Evolutionary conservation across 2,888 invertebrate species (phyloP).

Genomic region (Mystacides longicornis): DNA sequence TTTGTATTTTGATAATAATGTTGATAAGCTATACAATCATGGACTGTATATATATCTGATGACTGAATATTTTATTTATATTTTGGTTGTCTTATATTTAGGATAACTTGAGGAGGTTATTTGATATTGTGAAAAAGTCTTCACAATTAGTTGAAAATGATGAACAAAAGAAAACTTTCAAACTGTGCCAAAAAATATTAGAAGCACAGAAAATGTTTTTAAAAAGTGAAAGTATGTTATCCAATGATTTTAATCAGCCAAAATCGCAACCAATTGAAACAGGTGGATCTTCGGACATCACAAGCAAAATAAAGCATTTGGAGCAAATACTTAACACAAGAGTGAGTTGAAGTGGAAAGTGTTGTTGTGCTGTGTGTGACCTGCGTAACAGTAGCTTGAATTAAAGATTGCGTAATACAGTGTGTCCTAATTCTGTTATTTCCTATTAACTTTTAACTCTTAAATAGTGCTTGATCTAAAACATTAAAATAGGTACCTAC

Average conservation of each 20-base stretch:
- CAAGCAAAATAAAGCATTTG: not conserved
- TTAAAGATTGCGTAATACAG: too few species aligned
- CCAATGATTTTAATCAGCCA: not conserved
- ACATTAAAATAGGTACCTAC: too few species aligned
- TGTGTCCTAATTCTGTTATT: too few species aligned
- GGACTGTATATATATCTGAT: too few species aligned
- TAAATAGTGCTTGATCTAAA: too few species aligned
- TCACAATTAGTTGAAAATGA: not conserved
- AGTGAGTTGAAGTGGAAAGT: not conserved
- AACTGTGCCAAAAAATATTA: not conserved
- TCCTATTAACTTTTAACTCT: too few species aligned
- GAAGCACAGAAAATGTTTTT: not conserved
- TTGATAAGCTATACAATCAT: too few species aligned
- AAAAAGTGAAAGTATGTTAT: not conserved
- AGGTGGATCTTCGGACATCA: not conserved
- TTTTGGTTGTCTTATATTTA: not conserved
- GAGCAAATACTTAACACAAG: not conserved
- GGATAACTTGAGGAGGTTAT: not conserved
- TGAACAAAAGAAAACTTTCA: not conserved
- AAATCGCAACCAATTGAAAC: not conserved
- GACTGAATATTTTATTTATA: not conserved
- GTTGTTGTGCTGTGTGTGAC: too few species aligned
- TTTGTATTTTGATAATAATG: too few species aligned
- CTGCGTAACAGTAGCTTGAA: too few species aligned
- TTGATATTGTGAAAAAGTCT: not conserved